Evolutionary conservation across 2,888 invertebrate species (phyloP).

Genomic region (Parnassius orleans): DNA sequence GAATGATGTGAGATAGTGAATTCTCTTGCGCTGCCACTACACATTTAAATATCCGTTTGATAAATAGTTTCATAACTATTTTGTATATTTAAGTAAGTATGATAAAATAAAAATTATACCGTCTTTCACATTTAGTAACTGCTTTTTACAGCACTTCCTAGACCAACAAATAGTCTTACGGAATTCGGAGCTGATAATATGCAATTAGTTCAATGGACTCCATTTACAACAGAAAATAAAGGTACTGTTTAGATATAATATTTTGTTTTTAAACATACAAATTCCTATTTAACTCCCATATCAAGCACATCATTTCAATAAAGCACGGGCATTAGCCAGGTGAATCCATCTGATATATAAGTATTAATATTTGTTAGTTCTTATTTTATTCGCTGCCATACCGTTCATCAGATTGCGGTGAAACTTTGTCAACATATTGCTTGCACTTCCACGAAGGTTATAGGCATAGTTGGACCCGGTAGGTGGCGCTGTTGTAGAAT

Average conservation of each 20-base stretch:
- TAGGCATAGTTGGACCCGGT: too few species aligned
- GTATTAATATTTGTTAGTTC: too few species aligned
- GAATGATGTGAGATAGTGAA: background rate
- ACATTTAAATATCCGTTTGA: background rate
- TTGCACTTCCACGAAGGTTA: too few species aligned
- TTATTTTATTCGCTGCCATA: too few species aligned
- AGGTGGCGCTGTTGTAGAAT: too few species aligned
- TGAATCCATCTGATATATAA: background rate
- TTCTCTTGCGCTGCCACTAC: background rate
- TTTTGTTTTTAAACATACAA: background rate
- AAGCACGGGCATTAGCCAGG: background rate
- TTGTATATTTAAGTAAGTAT: background rate
- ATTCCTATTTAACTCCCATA: background rate
- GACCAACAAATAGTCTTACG: background rate
- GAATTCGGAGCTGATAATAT: background rate
- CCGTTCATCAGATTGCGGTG: too few species aligned
- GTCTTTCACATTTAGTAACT: background rate
- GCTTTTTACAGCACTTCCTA: conserved; percentile 9
- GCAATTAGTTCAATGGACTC: conserved; percentile 5
- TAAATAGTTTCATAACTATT: background rate
- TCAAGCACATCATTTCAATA: background rate
- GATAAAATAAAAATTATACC: background rate
- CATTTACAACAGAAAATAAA: background rate
- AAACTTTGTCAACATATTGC: too few species aligned
- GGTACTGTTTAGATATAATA: conserved; percentile 2